Base-by-base conservation (phyloP, 2,888 invertebrate species). In the Blastobasis lacticolella region DNA sequence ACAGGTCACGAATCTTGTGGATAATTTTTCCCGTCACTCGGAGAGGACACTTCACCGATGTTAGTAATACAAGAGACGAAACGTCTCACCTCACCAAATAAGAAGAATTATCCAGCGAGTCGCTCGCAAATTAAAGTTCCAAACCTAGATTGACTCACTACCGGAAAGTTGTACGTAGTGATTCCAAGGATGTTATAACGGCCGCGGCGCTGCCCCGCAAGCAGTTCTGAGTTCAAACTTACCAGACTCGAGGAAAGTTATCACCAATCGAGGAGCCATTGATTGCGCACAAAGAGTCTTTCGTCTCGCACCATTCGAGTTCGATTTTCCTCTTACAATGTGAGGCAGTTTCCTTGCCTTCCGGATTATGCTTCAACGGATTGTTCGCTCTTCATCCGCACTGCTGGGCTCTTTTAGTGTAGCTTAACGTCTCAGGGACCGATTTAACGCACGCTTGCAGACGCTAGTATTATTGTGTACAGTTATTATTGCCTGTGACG, bases 241-340 rank as follows among this genome's bases (percentile, higher is more conserved):
- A 64, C 59, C 62, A 69, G 70, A 73, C 74, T 65, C 61, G 66
- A 70, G 69, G 71, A 73, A 74, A 71, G 67, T 71, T 72, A 71
- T 72, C 73, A 69, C 81, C 81, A 84, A 84, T 86, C 81, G 81
- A 76, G 78, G 73, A 69, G 69, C 79, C 80, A 85, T 84, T 85
- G 86, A 85, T 84, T 80, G 81, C 67, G 74, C 79, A 81, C 86
- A 86, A 85, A 81, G 81, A 75, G 69, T 69, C 71, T 81, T 80
- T 77, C 78, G 77, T 77, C 74, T 78, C 72, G 80, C 79, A 80
- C 82, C 79, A 81, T 79, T 79, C 72, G 67, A 78, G 78, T 81
- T 78, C 76, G 78, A 83, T 86, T 87, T 85, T 81, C 78, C 71
- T 70, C 75, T 80, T 71, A 81, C 85, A 86, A 84, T 81, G 72